These are phyloP conservation scores for Tetraneura akinire DNA, from an alignment of 1,140 invertebrate species.

Conservation along the genomic window DNA sequence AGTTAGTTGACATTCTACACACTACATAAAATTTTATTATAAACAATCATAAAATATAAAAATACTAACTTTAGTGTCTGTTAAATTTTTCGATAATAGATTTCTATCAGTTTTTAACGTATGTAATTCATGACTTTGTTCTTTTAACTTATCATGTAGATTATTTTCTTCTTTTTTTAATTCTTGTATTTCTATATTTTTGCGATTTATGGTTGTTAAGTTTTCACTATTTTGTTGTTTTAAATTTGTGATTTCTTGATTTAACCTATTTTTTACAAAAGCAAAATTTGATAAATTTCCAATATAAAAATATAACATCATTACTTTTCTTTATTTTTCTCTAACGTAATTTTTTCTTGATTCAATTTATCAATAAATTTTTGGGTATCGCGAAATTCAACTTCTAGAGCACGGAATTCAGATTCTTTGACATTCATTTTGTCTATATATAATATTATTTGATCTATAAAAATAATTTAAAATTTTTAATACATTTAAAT, in stretches of 20 bases:
- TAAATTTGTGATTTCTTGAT: conserved; percentile 5
- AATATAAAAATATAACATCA: neutral
- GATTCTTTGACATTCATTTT: conserved; percentile 25
- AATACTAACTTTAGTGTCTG: conserved; percentile 9
- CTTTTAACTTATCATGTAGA: neutral
- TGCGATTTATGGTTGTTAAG: neutral
- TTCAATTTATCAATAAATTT: conserved; percentile 11
- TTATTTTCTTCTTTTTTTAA: conserved; percentile 42
- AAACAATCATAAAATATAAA: neutral
- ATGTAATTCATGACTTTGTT: conserved; percentile 14
- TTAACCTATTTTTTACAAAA: neutral
- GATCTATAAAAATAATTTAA: conserved; percentile 14
- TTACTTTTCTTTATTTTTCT: conserved; percentile 45
- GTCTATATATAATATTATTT: neutral
- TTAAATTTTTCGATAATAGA: neutral
- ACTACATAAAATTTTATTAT: neutral
- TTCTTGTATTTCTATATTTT: conserved; percentile 29
- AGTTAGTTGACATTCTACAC: neutral
- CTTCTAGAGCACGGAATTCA: neutral
- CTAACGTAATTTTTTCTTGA: neutral
- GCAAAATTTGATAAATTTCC: neutral
- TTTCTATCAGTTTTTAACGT: conserved; percentile 24
- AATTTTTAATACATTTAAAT: neutral
- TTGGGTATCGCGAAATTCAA: neutral
- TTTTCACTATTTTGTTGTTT: neutral